phyloP scores from a whole-genome alignment of 2,113 vertebrate genomes.

The Cephalophus harveyi region DNA sequence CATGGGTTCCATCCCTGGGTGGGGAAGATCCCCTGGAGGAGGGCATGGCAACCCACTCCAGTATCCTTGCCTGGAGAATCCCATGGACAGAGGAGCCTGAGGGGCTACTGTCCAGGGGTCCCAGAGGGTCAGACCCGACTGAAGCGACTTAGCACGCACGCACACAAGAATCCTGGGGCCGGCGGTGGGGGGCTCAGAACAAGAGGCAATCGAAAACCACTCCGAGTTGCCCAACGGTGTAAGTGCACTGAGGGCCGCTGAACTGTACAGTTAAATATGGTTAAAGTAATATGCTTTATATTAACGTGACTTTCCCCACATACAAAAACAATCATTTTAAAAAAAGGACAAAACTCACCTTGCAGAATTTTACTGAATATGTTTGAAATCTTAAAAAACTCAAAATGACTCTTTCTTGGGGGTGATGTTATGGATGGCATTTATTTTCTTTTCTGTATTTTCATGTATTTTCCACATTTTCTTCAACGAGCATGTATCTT shows the following conservation, averaged over 20 bases:
- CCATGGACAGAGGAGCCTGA: background rate
- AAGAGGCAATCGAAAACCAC: background rate
- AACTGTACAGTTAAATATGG: accelerated
- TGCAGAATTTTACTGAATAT: background rate
- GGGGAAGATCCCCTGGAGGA: background rate
- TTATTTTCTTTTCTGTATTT: background rate
- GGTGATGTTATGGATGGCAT: background rate
- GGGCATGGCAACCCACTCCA: background rate
- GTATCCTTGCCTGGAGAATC: background rate
- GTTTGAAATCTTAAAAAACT: background rate
- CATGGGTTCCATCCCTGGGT: background rate
- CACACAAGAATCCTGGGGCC: background rate
- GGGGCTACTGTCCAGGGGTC: background rate
- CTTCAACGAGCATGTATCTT: background rate
- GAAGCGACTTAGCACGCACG: background rate
- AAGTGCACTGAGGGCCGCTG: background rate
- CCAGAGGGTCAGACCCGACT: background rate
- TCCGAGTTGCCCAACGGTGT: background rate
- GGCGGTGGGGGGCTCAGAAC: background rate
- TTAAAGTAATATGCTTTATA: background rate
- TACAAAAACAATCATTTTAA: background rate
- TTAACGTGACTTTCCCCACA: accelerated
- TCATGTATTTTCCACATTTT: background rate
- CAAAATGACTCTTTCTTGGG: background rate
- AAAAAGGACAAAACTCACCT: background rate